Evolutionary conservation across 1,140 invertebrate genomes (phyloP).

Genomic region (Macrotrachela quadricornifera): DNA sequence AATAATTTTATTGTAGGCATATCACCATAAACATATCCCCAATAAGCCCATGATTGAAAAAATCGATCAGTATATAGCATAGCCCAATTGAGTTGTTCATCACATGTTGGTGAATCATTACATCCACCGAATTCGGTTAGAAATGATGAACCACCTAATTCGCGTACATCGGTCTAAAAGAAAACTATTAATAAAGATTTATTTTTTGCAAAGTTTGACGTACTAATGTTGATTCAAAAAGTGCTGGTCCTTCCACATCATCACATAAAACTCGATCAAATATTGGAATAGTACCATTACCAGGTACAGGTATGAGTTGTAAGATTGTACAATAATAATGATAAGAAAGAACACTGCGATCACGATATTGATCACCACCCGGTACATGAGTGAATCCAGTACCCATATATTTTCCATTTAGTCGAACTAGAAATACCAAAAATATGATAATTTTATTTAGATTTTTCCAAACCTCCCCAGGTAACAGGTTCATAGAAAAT

Average conservation of each 20-base stretch:
- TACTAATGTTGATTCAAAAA: constrained; percentile 7
- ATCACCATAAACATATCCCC: no score
- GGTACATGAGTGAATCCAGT: constrained; percentile 14
- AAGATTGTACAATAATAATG: constrained; percentile 17
- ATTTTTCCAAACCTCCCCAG: no score
- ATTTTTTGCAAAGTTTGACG: no score
- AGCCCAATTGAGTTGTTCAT: no score
- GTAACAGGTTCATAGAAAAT: constrained; percentile 10
- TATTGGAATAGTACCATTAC: constrained; percentile 2
- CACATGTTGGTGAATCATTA: constrained; percentile 5
- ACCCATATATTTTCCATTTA: constrained; percentile 10
- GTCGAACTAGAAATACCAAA: constrained; percentile 3
- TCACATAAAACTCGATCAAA: constrained; percentile 12
- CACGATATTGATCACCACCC: constrained; percentile 10
- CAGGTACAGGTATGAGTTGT: background rate
- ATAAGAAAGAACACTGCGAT: constrained; percentile 13
- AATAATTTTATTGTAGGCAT: no score
- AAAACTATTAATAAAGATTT: no score
- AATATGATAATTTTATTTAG: background rate
- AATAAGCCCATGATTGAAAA: constrained; percentile 17
- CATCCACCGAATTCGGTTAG: constrained; percentile 17
- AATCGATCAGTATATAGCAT: no score
- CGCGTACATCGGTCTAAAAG: no score
- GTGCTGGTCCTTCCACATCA: constrained; percentile 7
- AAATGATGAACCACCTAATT: constrained; percentile 11